Evolutionary conservation across 2,888 invertebrate genomes (phyloP).

Genomic region (Papilio demoleus): DNA sequence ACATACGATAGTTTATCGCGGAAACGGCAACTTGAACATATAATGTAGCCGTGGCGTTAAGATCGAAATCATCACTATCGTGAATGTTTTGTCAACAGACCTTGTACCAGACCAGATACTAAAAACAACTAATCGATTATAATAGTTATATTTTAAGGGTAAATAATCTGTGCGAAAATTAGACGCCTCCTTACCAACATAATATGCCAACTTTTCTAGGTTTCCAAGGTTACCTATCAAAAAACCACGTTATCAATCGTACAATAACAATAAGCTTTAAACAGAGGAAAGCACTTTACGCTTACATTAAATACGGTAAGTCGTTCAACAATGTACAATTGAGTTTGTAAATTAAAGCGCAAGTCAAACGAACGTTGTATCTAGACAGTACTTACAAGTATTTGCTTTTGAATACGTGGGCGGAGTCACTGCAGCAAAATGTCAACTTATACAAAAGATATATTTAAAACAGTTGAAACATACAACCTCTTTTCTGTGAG

Average conservation of each 20-base stretch:
- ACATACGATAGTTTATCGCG: too few relatives aligned
- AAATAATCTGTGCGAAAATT: too few relatives aligned
- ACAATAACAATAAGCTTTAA: slow-evolving; percentile 23
- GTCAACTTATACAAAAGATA: slow-evolving; percentile 24
- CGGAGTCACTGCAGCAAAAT: slow-evolving; percentile 13
- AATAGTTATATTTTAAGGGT: too few relatives aligned
- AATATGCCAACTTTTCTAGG: background rate
- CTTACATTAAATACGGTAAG: slow-evolving; percentile 12
- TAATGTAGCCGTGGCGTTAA: too few relatives aligned
- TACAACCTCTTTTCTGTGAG: background rate
- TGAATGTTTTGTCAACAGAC: too few relatives aligned
- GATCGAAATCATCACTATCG: too few relatives aligned
- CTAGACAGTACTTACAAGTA: slow-evolving; percentile 29
- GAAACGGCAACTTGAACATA: too few relatives aligned
- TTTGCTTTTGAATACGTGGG: slow-evolving; percentile 38
- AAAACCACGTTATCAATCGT: background rate
- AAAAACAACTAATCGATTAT: too few relatives aligned
- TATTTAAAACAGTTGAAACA: slow-evolving; percentile 4
- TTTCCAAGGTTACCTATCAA: background rate
- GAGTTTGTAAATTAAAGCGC: slow-evolving; percentile 26
- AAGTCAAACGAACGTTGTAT: slow-evolving; percentile 2
- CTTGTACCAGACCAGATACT: too few relatives aligned
- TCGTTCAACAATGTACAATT: slow-evolving; percentile 17
- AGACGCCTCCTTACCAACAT: too few relatives aligned
- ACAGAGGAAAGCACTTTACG: slow-evolving; percentile 33